Evolutionary conservation across 2,113 vertebrate species (phyloP).

Genomic region (Tychaedon coryphoeus): DNA sequence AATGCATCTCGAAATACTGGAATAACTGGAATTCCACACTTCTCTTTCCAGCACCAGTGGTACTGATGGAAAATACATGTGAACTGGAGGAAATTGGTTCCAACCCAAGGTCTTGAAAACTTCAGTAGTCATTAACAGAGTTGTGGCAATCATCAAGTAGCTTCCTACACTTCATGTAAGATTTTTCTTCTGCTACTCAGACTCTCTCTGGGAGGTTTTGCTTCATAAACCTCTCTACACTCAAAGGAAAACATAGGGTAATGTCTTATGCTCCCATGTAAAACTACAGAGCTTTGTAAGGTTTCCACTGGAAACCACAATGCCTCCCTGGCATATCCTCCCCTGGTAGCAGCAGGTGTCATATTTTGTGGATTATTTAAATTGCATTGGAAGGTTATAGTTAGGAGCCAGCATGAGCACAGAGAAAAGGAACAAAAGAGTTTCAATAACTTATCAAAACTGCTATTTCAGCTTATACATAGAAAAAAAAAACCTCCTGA

Average conservation of each 20-base stretch:
- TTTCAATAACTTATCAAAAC: not conserved
- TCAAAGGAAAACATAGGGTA: not conserved
- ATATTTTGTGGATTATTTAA: conserved; percentile 25
- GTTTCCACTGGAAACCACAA: conserved; percentile 28
- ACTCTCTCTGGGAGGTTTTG: not conserved
- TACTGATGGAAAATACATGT: not conserved
- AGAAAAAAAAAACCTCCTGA: not conserved
- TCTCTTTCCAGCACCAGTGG: not conserved
- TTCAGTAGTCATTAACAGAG: not conserved
- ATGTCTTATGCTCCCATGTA: conserved; percentile 5
- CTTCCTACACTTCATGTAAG: not conserved
- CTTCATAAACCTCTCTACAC: not conserved
- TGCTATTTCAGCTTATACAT: not conserved
- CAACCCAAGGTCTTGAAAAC: not conserved
- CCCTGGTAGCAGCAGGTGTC: conserved; percentile 36
- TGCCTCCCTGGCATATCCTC: not conserved
- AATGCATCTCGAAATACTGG: fast-evolving
- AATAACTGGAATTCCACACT: not conserved
- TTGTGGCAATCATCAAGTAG: not conserved
- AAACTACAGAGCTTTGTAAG: conserved; percentile 1
- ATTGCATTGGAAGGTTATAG: not conserved
- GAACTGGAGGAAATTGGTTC: not conserved
- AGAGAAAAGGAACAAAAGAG: not conserved
- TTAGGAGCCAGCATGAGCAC: conserved; percentile 1
- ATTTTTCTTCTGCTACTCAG: not conserved